These are phyloP conservation scores for Verasper variegatus DNA, from an alignment of 2,113 vertebrate species.

Conservation along the genomic window DNA sequence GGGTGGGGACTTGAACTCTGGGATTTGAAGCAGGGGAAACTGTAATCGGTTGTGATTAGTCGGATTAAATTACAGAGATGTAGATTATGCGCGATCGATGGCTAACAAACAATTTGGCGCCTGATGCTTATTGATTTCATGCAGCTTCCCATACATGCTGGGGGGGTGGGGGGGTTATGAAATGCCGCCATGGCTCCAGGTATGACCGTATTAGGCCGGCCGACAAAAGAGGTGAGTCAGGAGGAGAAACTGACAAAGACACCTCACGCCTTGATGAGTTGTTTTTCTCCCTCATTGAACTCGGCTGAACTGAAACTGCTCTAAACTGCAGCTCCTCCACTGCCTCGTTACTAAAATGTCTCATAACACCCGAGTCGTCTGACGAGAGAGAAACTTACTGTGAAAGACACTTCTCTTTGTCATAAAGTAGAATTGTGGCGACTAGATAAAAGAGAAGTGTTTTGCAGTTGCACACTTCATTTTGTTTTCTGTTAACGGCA, in stretches of 20 bases:
- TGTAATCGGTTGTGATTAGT: constrained; percentile 65
- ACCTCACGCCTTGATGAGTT: constrained; percentile 27
- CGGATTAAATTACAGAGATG: constrained; percentile 63
- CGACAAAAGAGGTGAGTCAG: constrained; percentile 53
- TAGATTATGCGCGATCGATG: constrained; percentile 61
- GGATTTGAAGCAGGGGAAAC: constrained; percentile 49
- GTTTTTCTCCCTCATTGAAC: not conserved
- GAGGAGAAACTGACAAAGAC: constrained; percentile 41
- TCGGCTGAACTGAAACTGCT: constrained; percentile 19
- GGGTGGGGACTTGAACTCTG: constrained; percentile 13
- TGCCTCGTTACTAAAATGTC: constrained; percentile 20
- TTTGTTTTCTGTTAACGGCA: constrained; percentile 47
- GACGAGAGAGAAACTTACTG: not conserved
- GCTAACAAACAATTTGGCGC: constrained; percentile 67
- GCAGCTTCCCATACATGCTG: constrained; percentile 30
- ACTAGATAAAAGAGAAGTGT: constrained; percentile 36
- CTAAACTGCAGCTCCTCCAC: constrained; percentile 8
- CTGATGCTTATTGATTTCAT: constrained; percentile 67
- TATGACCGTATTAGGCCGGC: constrained; percentile 40
- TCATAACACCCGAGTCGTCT: constrained; percentile 32
- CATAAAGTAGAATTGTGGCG: constrained; percentile 9
- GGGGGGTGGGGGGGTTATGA: constrained; percentile 48
- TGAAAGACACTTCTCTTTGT: constrained; percentile 7
- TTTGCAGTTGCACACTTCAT: constrained; percentile 22
- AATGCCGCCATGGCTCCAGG: constrained; percentile 43